Evolutionary conservation across 2,888 invertebrate genomes (phyloP).

Genomic region (Crepidodera aurea): DNA sequence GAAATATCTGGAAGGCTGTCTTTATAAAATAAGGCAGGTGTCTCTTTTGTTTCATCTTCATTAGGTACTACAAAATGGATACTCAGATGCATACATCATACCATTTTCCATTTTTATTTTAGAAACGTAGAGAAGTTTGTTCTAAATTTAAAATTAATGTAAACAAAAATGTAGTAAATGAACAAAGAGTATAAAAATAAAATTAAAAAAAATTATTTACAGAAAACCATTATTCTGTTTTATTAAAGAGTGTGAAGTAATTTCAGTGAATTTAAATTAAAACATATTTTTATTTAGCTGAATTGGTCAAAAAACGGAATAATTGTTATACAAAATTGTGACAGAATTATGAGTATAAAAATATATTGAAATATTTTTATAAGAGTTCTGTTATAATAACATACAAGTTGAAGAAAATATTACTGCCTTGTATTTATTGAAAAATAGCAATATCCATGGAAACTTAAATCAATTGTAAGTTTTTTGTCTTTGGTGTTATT

Average conservation of each 20-base stretch:
- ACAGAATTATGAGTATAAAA: conserved; percentile 15
- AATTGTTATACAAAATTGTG: conserved; percentile 11
- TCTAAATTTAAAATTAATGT: no score
- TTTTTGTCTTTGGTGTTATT: conserved; percentile 58
- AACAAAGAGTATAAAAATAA: not conserved
- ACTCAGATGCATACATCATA: no score
- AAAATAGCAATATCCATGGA: conserved; percentile 58
- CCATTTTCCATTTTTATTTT: no score
- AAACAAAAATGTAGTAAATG: no score
- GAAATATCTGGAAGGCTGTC: no score
- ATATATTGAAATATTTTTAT: no score
- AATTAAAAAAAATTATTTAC: not conserved
- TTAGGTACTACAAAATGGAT: no score
- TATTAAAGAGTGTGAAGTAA: not conserved
- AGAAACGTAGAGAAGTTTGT: no score
- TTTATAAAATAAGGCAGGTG: no score
- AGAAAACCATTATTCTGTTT: conserved; percentile 1
- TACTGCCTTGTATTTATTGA: conserved; percentile 56
- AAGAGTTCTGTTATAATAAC: conserved; percentile 16
- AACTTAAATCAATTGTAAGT: conserved; percentile 59
- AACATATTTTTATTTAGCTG: not conserved
- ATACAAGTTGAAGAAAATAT: conserved; percentile 37
- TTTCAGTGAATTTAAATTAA: no score
- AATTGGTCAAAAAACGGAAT: not conserved
- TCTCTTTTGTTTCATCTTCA: no score